Evolutionary conservation across 2,797 vertebrate genomes (phyloP).

Genomic region (Falco berigora): DNA sequence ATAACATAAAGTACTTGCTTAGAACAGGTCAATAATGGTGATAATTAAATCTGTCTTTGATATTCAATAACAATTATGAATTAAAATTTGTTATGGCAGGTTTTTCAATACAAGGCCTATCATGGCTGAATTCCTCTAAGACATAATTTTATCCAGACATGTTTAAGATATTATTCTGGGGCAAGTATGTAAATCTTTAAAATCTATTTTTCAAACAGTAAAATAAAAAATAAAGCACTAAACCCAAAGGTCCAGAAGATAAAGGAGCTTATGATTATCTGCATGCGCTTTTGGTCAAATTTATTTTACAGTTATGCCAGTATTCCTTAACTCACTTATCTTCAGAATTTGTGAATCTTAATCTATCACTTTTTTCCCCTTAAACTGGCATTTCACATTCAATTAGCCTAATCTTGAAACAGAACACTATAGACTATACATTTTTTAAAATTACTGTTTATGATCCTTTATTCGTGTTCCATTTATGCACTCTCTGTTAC

Average conservation of each 20-base stretch:
- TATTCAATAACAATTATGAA: slow-evolving; percentile 63
- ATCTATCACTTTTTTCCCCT: background rate
- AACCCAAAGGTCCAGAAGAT: background rate
- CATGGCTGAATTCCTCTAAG: slow-evolving; percentile 20
- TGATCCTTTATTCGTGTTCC: slow-evolving; percentile 7
- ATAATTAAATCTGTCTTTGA: slow-evolving; percentile 53
- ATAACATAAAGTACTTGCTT: slow-evolving; percentile 10
- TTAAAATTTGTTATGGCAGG: slow-evolving; percentile 51
- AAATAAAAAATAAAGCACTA: slow-evolving; percentile 32
- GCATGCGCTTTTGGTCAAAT: background rate
- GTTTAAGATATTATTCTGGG: slow-evolving; percentile 41
- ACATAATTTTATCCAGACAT: slow-evolving; percentile 46
- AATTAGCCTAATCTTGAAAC: slow-evolving; percentile 32
- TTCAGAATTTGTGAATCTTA: slow-evolving; percentile 20
- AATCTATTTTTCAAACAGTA: slow-evolving; percentile 41
- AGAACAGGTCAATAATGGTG: slow-evolving; percentile 37
- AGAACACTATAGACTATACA: background rate
- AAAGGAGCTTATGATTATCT: slow-evolving; percentile 26
- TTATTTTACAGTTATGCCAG: background rate
- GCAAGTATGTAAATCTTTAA: slow-evolving; percentile 34
- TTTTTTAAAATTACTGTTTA: slow-evolving; percentile 18
- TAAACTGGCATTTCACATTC: slow-evolving; percentile 37
- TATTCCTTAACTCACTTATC: slow-evolving; percentile 21
- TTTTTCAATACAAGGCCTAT: slow-evolving; percentile 44
- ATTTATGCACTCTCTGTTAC: slow-evolving; percentile 5